Evolutionary conservation across 2,797 vertebrate species (phyloP).

Genomic region (Novumbra hubbsi): DNA sequence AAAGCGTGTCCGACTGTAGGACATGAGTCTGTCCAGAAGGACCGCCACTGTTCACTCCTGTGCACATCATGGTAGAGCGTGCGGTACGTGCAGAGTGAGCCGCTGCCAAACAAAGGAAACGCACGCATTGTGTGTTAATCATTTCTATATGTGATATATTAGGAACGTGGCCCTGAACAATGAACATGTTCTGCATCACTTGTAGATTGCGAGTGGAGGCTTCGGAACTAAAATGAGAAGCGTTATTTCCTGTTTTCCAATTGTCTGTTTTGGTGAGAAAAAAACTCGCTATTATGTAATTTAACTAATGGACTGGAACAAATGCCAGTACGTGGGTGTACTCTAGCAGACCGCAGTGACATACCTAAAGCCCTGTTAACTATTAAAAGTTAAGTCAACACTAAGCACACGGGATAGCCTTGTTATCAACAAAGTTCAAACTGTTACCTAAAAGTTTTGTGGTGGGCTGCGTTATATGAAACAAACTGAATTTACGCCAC

Average conservation of each 20-base stretch:
- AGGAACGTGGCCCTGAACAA: constrained; percentile 2
- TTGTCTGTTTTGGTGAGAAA: background rate
- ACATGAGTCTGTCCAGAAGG: constrained; percentile 8
- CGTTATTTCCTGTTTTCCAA: background rate
- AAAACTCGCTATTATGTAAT: no score
- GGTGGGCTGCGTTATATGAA: background rate
- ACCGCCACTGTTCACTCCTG: constrained; percentile 17
- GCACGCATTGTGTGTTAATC: constrained; percentile 23
- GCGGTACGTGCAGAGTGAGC: constrained; percentile 49
- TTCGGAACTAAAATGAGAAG: background rate
- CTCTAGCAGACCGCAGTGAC: no score
- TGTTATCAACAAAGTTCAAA: no score
- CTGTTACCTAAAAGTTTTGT: no score
- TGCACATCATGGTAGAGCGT: constrained; percentile 8
- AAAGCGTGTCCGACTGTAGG: constrained; percentile 12
- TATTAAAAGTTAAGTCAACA: no score
- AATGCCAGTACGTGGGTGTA: no score
- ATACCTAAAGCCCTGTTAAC: no score
- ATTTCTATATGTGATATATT: constrained; percentile 18
- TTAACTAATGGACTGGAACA: no score
- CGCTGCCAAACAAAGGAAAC: constrained; percentile 41
- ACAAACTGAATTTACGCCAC: background rate
- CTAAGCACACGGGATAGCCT: no score
- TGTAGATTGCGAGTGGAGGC: background rate
- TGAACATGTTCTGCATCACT: background rate